These are phyloP conservation scores for Stegodyphus mimosarum DNA, from an alignment of 1,140 invertebrate species.

Conservation along the genomic window DNA sequence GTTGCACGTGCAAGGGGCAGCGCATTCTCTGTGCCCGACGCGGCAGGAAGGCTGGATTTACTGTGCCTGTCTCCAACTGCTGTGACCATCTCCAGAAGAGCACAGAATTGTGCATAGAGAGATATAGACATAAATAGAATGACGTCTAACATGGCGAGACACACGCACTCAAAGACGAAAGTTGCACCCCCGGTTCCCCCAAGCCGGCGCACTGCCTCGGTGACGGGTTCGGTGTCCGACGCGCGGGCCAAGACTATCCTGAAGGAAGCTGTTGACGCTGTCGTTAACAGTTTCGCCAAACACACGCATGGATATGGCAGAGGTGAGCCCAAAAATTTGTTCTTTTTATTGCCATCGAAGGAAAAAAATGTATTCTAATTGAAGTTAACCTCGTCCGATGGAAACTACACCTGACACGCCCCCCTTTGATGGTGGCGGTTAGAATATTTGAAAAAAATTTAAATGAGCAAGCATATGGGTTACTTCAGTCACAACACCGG, in stretches of 20 bases:
- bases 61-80: neutral
- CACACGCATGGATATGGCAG: slow-evolving; percentile 81
- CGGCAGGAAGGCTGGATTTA: neutral
- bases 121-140: slow-evolving; percentile 14
- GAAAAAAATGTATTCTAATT: no score
- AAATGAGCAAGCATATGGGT: no score
- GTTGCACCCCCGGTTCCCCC: slow-evolving; percentile 39
- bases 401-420: no score
- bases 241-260: slow-evolving; percentile 78
- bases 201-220: slow-evolving; percentile 33
- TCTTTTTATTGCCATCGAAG: no score
- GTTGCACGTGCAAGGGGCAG: neutral
- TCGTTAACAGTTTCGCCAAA: slow-evolving; percentile 83
- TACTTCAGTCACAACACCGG: no score
- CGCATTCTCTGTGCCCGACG: neutral
- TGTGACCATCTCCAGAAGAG: neutral
- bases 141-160: slow-evolving; percentile 56
- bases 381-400: no score
- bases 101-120: neutral
- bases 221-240: slow-evolving; percentile 67
- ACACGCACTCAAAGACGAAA: slow-evolving; percentile 44
- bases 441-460: no score
- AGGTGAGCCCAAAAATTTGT: slow-evolving; percentile 71
- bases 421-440: no score
- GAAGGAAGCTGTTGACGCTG: slow-evolving; percentile 81